Evolutionary conservation across 2,797 vertebrate species (phyloP), one percentile per base, ranked within the genome.

Genomic region (Scolopax rusticola): DNA sequence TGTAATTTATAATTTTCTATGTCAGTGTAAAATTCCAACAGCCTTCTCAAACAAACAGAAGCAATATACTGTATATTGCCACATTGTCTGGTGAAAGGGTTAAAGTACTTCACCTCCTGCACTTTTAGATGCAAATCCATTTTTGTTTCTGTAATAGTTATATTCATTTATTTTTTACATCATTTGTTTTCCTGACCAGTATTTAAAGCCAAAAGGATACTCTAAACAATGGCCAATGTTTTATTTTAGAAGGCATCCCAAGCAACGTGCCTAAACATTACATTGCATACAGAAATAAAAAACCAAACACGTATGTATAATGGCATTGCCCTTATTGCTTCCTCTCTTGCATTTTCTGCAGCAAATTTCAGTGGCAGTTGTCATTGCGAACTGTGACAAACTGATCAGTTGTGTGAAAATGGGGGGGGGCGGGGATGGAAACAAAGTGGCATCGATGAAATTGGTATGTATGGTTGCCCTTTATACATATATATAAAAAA

Each of bases 1-100:
- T 98, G 98, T 98, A 98, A 98, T 98, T 98, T 98, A 98, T 98
- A 98, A 98, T 98, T 98, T 98, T 98, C 97, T 98, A 98, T 98
- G 98, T 98, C 97, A 89, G 64, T 97, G 97, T 98, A 96, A 97
- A 97, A 97, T 95, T 96, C 96, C 97, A 96, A 96, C 97, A 96
- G 96, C 98, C 98, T 98, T 98, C 97, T 98, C 97, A 96, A 97
- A 95, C 98, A 97, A 97, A 98, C 97, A 96, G 96, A 98, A 98
- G 98, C 98, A 98, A 98, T 98, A 98, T 97, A 84, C 75, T 94
- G 96, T 96, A 95, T 98, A 97, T 98, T 97, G 98, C 98, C 97
- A 86, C 95, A 94, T 90, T 36, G 84, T 98, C 97, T 95, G 97
- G 98, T 97, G 98, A 97, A 97, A 98, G 98, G 97, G 98, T 98